phyloP scores from a whole-genome alignment of 1,140 invertebrate species.

The Cyrtorhinus lividipennis region DNA sequence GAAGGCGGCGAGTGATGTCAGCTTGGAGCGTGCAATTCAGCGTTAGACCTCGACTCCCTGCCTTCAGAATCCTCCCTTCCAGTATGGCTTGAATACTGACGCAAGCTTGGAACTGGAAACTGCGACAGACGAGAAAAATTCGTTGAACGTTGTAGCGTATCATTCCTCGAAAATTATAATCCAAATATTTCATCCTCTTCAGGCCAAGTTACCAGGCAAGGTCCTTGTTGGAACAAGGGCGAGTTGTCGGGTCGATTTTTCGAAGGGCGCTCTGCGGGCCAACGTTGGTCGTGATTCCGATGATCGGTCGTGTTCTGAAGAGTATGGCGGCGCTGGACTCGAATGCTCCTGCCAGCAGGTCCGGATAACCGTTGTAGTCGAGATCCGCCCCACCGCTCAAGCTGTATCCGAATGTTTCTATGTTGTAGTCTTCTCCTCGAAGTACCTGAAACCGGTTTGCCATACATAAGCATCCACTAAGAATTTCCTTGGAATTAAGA shows the following conservation, averaged over 20 bases:
- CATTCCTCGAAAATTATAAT: not conserved
- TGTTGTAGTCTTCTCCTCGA: slow-evolving; percentile 34
- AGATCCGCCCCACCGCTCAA: slow-evolving; percentile 77
- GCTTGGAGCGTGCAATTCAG: slow-evolving; percentile 68
- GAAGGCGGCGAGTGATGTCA: slow-evolving; percentile 68
- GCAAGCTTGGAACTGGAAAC: slow-evolving; percentile 76
- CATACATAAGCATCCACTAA: too few species aligned
- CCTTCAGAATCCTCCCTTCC: not conserved
- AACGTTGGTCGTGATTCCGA: slow-evolving; percentile 54
- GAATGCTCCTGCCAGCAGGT: slow-evolving; percentile 78
- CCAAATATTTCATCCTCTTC: too few species aligned
- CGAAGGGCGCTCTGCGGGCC: slow-evolving; percentile 44
- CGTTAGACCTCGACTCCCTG: slow-evolving; percentile 30
- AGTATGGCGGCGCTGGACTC: slow-evolving; percentile 59
- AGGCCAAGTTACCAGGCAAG: slow-evolving; percentile 48
- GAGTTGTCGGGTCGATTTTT: slow-evolving; percentile 64
- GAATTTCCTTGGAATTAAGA: not conserved
- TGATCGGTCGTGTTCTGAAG: slow-evolving; percentile 67
- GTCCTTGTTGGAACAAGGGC: slow-evolving; percentile 51
- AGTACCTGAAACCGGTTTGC: slow-evolving; percentile 40
- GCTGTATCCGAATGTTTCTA: slow-evolving; percentile 76
- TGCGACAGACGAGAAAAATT: slow-evolving; percentile 28
- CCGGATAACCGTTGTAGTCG: slow-evolving; percentile 82
- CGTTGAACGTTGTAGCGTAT: not conserved
- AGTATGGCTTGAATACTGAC: slow-evolving; percentile 41